Base-by-base conservation (phyloP, 2,888 invertebrate species). In the Glyphotaelius pellucidus region DNA sequence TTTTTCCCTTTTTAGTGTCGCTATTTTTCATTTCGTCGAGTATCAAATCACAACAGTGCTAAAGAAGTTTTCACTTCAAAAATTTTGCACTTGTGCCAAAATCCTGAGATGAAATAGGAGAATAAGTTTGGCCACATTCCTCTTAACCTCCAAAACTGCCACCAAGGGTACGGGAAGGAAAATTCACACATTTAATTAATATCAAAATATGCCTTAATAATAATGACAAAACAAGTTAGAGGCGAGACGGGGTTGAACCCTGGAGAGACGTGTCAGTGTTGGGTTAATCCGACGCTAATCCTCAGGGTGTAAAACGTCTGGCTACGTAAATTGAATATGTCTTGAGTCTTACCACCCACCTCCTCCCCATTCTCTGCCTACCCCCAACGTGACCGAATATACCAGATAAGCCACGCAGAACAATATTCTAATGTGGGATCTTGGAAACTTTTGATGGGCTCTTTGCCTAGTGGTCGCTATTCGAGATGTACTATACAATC, bases 131-230 rank as follows among this genome's bases (percentile, higher is more conserved):
- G 42, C 11, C 12, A 7, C 67, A 3, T 19, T 19, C 2, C 67
- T 25, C 19, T 19, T 19, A 19, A 67, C 25, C 7, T 9, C 67
- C 9, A 67, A n/a, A n/a, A 67, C 67, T 25, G 25, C 67, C 67
- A n/a, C 67, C 2, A 67, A 67, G 67, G 67, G 9, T 67, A 67
- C 7, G n/a, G 9, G 67, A 67, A 67, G n/a, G 25, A n/a, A 67
- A 67, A 7, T 67, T n/a, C 67, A 67, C 67, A 67, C 25, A 67
- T 67, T 67, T n/a, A 67, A n/a, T 67, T 67, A 67, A 67, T 67
- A 67, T 67, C 67, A 67, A 67, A 67, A 67, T 67, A 67, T 67
- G 25, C 67, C n/a, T 67, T 67, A 81, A 81, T 81, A 81, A 81
- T 81, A 32, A 81, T 19, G 32, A 32, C 81, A 19, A 31, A 81